Base-by-base conservation (phyloP, 2,888 invertebrate species). In the Keiferia lycopersicella region DNA sequence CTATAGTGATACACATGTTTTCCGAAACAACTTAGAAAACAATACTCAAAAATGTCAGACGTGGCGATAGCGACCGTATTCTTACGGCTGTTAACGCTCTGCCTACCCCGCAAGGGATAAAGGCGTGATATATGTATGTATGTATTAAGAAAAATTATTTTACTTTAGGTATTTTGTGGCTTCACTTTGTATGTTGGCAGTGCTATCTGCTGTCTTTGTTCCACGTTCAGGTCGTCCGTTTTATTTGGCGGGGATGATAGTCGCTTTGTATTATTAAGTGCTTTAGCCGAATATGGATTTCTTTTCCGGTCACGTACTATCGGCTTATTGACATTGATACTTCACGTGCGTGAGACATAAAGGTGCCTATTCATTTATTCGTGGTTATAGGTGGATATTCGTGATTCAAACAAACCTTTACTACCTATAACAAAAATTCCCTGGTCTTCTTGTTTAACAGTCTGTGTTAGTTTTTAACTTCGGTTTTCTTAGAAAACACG, bases 271-370 rank as follows among this genome's bases (percentile, higher is more conserved):
- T 71, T 71, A 69, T 71, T 67, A 67, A 60, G 65, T 65, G 11
- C 57, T 34, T 34, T 34, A 34, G 14, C 41, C 62, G 73, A 75
- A 77, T 73, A 72, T 71, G 64, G 67, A 67, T 72, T 66, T 70
- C 16, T 66, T 68, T 62, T 65, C 69, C 59, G 67, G 63, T 66
- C 70, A 73, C 69, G 71, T 53, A 53, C 53, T 53, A 26, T 30
- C n/a, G 53, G 26, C 20, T 14, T 53, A 68, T 72, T 67, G 73
- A 72, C 73, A 74, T 73, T 73, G 73, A 72, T 71, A 53, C 30
- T 53, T 75, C 71, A 53, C 62, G 71, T 74, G 71, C 71, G 73
- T 74, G 68, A 61, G 66, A 72, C 70, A 2, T 3, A 4, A 22
- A 45, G 16, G 16, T 34, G n/a, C 4, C 8, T 8, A 20, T 50